Base-by-base conservation (phyloP, 2,888 invertebrate genomes). In the Xanthostigma xanthostigma region DNA sequence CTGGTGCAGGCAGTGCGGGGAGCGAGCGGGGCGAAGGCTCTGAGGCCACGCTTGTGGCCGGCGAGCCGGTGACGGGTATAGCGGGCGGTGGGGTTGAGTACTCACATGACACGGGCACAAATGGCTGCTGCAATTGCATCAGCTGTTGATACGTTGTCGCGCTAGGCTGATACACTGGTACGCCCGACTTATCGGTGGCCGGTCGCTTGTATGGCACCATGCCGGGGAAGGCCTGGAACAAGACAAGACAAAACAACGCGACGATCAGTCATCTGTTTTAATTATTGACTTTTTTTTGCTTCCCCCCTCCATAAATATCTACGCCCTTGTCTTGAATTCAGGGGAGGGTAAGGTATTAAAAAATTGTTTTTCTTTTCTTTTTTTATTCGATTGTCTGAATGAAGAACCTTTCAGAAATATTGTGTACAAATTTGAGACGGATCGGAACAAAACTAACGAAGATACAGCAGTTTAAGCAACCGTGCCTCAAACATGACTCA, bases 101-200 rank as follows among this genome's bases (percentile, higher is more conserved):
- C 92, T 94, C 92, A 93, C 92, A 93, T 87, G 93, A 91, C 78
- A 92, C 91, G 82, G 92, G 91, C 83, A 92, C 91, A 79, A 90
- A 92, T 72, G 91, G 92, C 81, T 76, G 75, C 75, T 85, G 81
- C 65, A 89, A 80, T 77, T 90, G 90, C 83, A 93, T 86, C 73
- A 93, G 81, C 74, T 93, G 93, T 75, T 93, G 92, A 75, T 91
- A 89, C 66, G 89, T 87, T 64, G 86, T 86, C 67, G 84, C 85
- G 66, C 82, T 81, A 66, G 92, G 90, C 73, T 91, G 91, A 77
- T 93, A 94, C 62, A 95, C 88, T 64, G 94, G 94, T 69, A 95
- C 79, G 67, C 94, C 93, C 67, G 92, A 91, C 73, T 95, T 94
- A 74, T 93, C 93, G 55, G 90, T 91, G 64, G 93, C 90, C 67